Conservation (phyloP, 2,113 vertebrate genomes). For the Lagenorhynchus albirostris region DNA sequence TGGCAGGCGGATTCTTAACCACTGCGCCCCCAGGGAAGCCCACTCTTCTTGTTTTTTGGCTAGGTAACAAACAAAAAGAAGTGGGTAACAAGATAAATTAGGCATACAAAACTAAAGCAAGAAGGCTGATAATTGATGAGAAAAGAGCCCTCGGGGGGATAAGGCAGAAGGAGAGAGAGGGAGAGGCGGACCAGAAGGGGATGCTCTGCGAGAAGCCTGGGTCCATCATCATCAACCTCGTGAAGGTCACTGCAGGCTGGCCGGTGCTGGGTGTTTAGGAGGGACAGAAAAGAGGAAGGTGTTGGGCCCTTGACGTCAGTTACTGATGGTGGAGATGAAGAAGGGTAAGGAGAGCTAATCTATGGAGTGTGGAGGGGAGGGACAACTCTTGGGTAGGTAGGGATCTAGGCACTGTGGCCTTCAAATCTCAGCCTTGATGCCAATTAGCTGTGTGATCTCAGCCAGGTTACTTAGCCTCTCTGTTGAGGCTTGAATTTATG, state of each 20-base stretch:
- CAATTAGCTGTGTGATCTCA: not conserved
- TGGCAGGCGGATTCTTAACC: too few relatives aligned
- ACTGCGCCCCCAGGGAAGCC: too few relatives aligned
- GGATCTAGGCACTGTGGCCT: not conserved
- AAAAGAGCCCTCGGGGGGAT: not conserved
- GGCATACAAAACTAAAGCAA: not conserved
- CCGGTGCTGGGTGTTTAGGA: not conserved
- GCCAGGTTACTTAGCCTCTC: not conserved
- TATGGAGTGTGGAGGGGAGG: not conserved
- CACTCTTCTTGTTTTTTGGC: not conserved
- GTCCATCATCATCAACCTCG: rapidly evolving
- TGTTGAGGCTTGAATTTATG: not conserved
- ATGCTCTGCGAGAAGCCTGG: too few relatives aligned
- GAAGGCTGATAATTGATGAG: not conserved
- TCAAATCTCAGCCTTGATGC: not conserved
- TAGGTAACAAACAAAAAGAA: not conserved
- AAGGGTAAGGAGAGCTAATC: not conserved
- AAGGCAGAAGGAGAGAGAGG: not conserved
- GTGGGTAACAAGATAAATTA: not conserved
- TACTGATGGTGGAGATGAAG: not conserved
- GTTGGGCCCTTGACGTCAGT: not conserved
- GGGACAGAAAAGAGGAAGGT: not conserved
- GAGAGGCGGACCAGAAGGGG: not conserved
- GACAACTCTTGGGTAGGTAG: too few relatives aligned
- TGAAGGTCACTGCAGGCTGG: not conserved